Evolutionary conservation across 1,140 invertebrate species (phyloP).

Genomic region (Limonius californicus): DNA sequence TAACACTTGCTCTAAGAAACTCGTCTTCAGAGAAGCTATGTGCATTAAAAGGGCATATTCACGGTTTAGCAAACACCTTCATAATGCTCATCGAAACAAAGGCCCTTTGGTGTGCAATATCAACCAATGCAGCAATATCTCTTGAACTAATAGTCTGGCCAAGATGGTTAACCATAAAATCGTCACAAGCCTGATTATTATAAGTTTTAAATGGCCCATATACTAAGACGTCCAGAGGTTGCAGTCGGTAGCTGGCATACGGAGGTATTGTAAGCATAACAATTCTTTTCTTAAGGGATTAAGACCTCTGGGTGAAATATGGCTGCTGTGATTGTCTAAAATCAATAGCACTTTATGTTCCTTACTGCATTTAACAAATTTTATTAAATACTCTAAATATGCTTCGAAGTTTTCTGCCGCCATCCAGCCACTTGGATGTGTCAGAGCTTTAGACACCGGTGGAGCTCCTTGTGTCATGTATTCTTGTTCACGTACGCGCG

Average conservation of each 20-base stretch:
- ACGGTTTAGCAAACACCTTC: no score
- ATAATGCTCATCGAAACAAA: no score
- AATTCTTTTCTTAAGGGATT: slow-evolving; percentile 1
- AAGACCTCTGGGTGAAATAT: neutral
- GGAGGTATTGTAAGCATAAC: slow-evolving; percentile 15
- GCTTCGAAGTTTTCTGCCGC: slow-evolving; percentile 11
- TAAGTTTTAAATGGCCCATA: slow-evolving; percentile 17
- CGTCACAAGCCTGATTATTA: no score
- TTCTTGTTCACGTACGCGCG: neutral
- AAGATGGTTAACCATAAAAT: no score
- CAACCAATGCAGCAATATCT: no score
- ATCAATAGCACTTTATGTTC: slow-evolving; percentile 4
- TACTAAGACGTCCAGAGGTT: slow-evolving; percentile 37
- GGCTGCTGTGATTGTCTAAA: slow-evolving; percentile 14
- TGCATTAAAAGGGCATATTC: no score
- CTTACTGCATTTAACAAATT: slow-evolving; percentile 9
- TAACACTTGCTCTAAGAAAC: no score
- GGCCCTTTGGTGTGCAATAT: no score
- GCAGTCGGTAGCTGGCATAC: slow-evolving; percentile 17
- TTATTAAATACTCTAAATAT: slow-evolving; percentile 14
- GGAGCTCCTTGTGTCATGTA: slow-evolving; percentile 12
- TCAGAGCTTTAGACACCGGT: neutral
- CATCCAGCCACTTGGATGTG: slow-evolving; percentile 17
- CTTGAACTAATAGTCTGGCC: no score
- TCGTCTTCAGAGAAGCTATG: no score